Evolutionary conservation across 2,888 invertebrate species (phyloP), one percentile per base, ranked within the genome.

Genomic region (Molorchus minor): DNA sequence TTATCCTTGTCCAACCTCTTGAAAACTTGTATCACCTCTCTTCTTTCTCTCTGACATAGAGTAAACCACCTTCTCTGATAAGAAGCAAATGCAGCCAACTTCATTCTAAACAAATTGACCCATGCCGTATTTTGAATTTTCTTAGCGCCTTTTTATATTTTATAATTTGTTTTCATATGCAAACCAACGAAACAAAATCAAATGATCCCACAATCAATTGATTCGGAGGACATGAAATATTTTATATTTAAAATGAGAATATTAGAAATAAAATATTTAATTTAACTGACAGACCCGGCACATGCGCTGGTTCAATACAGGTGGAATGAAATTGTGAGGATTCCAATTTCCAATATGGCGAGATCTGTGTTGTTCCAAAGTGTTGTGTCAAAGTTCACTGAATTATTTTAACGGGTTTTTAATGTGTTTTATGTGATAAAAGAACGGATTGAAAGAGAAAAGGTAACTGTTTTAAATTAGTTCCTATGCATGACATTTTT

Each of bases 311-410:
- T 1, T n/a, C 45, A 53, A 56, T 15, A 35, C 33, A 54, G 25
- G 15, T 7, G 13, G 63, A 52, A 45, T 41, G 56, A 53, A 49
- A 40, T 59, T 44, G 36, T n/a, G 46, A 59, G 58, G 57, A 44
- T 60, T 60, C 33, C 52, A 15, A 65, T 58, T 58, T 67, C 61
- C 71, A 71, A 71, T 68, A 71, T 71, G 71, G 71, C 71, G 69
- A 62, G 61, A 70, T 68, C 65, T 68, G 62, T 65, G 63, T 67
- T 62, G 54, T 64, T 57, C 45, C 62, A 40, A 57, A 53, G 49
- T 61, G 65, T 61, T 49, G 63, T 62, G 64, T 59, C 53, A 44
- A 58, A 40, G 55, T 61, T 60, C 44, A 40, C 54, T 49, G 25
- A 44, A 40, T 43, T 29, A 30, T 56, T 52, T 49, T 5, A 41